Base-by-base conservation (phyloP, 2,888 invertebrate genomes). In the Malachius bipustulatus region DNA sequence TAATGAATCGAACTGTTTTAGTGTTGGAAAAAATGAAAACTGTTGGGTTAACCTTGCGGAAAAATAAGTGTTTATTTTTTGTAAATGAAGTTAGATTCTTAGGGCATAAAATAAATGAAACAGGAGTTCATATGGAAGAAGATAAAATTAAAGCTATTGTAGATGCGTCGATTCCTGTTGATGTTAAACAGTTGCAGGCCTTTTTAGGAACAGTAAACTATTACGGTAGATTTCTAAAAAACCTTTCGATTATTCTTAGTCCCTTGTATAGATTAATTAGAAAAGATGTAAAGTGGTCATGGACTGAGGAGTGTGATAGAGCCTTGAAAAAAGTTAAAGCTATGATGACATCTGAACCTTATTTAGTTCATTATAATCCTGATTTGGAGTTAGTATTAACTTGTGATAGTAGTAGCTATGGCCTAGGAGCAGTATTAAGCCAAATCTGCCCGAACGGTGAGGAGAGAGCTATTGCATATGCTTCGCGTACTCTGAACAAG, bases 381-480 rank as follows among this genome's bases (percentile, higher is more conserved):
- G 11, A 30, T 4, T 16, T 35, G 11, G 30, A 32, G 3, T 10
- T 41, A 8, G 27, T 13, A 9, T 29, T 42, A 16, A 31, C 40
- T 6, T 34, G 34, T 2, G 42, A 42, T 30, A 38, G 29, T 6
- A 32, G 32, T 24, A 4, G 14, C 11, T 29, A 36, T 16, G 54
- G 51, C 4, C 14, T 54, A 16, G 55, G 51, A 4, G 44, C 54
- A 4, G 50, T 52, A 4, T 37, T 52, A 16, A 34, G 36, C 10
- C 52, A 53, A 32, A 43, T 43, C 15, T 41, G 43, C 16, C 38
- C 37, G 24, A 47, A 52, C 42, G 50, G 52, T 10, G 38, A 38
- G 31, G 50, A 55, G 36, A 39, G 48, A 36, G 58, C 56, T 4
- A 49, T 57, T 14, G 48, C 47, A 4, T 56, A 47, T 44, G 51